Conservation (phyloP, 37 sponge, comb jelly and placozoan genomes). For the Ianthella basta region DNA sequence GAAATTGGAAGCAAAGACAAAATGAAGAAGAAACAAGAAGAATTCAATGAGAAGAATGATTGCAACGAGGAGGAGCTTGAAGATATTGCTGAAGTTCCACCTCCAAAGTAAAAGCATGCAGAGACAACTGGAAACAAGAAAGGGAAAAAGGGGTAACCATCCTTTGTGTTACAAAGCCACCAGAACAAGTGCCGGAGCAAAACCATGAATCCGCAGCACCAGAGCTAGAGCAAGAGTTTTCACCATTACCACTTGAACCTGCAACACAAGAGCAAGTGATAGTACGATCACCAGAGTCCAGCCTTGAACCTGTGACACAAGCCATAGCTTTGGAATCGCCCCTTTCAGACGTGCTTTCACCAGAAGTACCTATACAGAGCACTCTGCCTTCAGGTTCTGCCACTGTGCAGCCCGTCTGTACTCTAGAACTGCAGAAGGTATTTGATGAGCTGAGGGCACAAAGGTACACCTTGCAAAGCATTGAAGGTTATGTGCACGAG, state of each 20-base stretch:
- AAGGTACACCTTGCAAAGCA: constrained; percentile 4
- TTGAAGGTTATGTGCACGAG: neutral
- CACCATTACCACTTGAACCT: too few species aligned
- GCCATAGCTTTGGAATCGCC: neutral
- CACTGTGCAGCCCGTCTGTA: neutral
- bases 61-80: neutral
- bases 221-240: too few species aligned
- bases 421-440: neutral
- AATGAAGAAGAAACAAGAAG: constrained; percentile 13
- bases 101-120: neutral
- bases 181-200: neutral
- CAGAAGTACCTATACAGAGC: constrained; percentile 11
- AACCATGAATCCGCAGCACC: neutral
- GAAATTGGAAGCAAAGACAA: neutral
- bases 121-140: neutral
- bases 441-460: neutral
- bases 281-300: too few species aligned
- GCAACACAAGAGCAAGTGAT: too few species aligned
- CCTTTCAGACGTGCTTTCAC: neutral
- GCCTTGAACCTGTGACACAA: too few species aligned
- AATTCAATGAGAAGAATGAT: neutral
- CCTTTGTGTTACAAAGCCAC: neutral
- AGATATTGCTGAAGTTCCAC: neutral
- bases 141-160: constrained; percentile 15
- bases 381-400: neutral